Percentiles rank a stretch among this genome's conserved stretches.
phyloP scores from a whole-genome alignment of 2,888 invertebrate genomes.

The Euphydryas editha region DNA sequence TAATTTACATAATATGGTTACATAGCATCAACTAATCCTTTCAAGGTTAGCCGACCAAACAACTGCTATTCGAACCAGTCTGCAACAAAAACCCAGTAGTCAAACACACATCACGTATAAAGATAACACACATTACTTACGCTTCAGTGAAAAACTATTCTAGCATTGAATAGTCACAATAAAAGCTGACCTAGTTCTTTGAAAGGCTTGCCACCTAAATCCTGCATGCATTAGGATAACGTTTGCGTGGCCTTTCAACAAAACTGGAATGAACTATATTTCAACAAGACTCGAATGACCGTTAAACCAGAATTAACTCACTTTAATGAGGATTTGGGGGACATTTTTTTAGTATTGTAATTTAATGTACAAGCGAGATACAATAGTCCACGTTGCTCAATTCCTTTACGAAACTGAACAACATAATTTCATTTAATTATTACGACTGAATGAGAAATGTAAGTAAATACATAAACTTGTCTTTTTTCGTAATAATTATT shows the following conservation, averaged over 20 bases:
- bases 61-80: too few relatives aligned
- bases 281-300: background rate
- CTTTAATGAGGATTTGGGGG: background rate
- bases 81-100: background rate
- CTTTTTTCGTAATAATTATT: too few relatives aligned
- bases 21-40: too few relatives aligned
- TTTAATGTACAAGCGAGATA: too few relatives aligned
- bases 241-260: background rate
- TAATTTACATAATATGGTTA: too few relatives aligned
- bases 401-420: too few relatives aligned
- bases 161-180: background rate
- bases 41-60: too few relatives aligned
- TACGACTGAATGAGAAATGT: too few relatives aligned
- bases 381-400: too few relatives aligned
- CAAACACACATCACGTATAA: background rate
- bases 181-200: slow-evolving; percentile 23
- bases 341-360: background rate
- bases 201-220: slow-evolving; percentile 11
- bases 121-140: background rate
- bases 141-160: slow-evolving; percentile 6
- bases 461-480: too few relatives aligned
- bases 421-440: too few relatives aligned
- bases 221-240: slow-evolving; percentile 4
- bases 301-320: background rate
- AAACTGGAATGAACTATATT: background rate